Evolutionary conservation across 2,797 vertebrate species (phyloP), one percentile per base, ranked within the genome.

Genomic region (Xiphophorus birchmanni): DNA sequence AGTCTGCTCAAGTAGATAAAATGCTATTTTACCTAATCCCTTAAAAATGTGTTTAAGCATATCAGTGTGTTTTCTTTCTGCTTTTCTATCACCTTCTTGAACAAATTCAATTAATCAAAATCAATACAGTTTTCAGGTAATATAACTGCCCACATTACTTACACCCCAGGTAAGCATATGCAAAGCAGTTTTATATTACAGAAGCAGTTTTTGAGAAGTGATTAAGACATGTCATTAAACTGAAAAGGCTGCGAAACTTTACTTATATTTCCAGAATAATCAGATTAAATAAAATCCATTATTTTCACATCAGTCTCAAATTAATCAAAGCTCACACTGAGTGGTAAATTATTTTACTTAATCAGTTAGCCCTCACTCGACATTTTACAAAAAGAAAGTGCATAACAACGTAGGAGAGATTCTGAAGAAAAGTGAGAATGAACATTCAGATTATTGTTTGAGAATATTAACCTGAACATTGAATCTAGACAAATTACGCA

Each of bases 1-100:
- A 88, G 89, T 78, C 87, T 86, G 81, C 89, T 85, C 89, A 84
- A 92, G 91, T 94, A 92, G 90, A 93, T 89, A 85, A 90, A 93
- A 90, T 81, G 80, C 80, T 92, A 78, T 86, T 90, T 87, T 80
- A 78, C 77, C 87, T 92, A 92, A 94, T 91, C 90, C 89, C 76
- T 82, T 54, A 87, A 86, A 90, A 91, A 92, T 91, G 80, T 80
- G 79, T 89, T 84, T 80, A 50, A 63, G 37, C 7, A 15, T 80
- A 47, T 52, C 45, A 87, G 47, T 40, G 17, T 54, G 35, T 56
- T 54, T 52, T 75, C 50, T 26, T 54, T 82, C 67, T 67, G 60
- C 32, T 80, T 21, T 72, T 47, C n/a, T 15, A 29, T 47, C 69
- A 72, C 69, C n/a, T 72, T 29, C 44, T 47, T 18, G 13, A 45